These are phyloP conservation scores for Agrotis segetum DNA, from an alignment of 2,888 invertebrate species.

Conservation along the genomic window DNA sequence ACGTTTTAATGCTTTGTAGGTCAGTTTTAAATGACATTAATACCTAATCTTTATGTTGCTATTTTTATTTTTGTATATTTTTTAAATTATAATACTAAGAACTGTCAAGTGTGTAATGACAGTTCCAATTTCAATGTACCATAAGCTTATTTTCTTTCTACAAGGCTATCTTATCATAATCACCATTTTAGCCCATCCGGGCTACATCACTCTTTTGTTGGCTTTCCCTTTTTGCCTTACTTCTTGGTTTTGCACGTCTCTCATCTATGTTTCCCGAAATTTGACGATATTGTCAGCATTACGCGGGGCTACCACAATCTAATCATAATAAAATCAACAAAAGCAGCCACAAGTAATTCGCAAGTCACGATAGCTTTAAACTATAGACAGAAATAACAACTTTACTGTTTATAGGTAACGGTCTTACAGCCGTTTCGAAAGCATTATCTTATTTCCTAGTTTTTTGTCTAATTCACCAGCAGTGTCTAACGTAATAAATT, in stretches of 20 bases:
- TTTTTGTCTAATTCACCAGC: constrained; percentile 39
- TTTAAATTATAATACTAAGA: no score
- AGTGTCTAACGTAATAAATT: constrained; percentile 12
- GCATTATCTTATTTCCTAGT: constrained; percentile 35
- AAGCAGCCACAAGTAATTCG: constrained; percentile 21
- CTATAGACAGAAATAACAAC: constrained; percentile 17
- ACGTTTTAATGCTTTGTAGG: neutral
- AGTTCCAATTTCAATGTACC: no score
- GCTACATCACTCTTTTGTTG: no score
- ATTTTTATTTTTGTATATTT: neutral
- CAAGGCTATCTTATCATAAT: no score
- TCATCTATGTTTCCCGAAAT: no score
- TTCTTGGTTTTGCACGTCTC: no score
- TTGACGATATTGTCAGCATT: no score
- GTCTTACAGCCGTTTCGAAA: constrained; percentile 47
- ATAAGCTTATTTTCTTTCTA: neutral
- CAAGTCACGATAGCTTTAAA: constrained; percentile 34
- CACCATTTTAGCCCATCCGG: no score
- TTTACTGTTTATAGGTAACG: constrained; percentile 46
- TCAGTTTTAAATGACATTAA: neutral
- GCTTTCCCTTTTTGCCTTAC: no score
- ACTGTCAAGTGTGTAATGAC: no score
- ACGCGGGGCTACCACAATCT: neutral
- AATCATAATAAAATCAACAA: constrained; percentile 4
- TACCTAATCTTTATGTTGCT: neutral